Percentiles rank a stretch among this genome's conserved stretches.
These are phyloP conservation scores for Torymus texanus DNA, from an alignment of 2,888 invertebrate genomes.

Conservation along the genomic window DNA sequence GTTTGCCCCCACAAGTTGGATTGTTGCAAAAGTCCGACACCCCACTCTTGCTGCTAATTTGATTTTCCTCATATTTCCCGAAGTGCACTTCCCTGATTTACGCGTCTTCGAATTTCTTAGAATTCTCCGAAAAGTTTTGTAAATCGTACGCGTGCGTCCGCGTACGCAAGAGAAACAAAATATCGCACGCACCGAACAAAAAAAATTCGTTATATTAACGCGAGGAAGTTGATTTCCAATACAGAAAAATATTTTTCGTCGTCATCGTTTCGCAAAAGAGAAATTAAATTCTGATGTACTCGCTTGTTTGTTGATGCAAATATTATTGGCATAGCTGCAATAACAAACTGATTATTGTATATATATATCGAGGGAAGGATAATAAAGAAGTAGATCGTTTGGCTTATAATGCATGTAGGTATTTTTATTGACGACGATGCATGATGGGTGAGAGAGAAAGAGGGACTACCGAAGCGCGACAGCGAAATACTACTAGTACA, in stretches of 20 bases:
- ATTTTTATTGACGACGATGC: slow-evolving; percentile 20
- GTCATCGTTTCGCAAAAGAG: too few relatives aligned
- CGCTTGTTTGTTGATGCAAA: slow-evolving; percentile 36
- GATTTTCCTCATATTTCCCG: not conserved
- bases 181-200: slow-evolving; percentile 14
- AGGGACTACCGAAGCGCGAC: slow-evolving; percentile 5
- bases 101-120: slow-evolving; percentile 39
- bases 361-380: not conserved
- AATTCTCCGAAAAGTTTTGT: slow-evolving; percentile 50
- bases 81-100: slow-evolving; percentile 30
- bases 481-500: slow-evolving; percentile 12
- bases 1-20: not conserved
- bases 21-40: slow-evolving; percentile 34
- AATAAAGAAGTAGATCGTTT: not conserved
- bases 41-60: not conserved
- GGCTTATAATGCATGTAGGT: not conserved
- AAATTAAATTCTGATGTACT: too few relatives aligned
- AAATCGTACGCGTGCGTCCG: slow-evolving; percentile 40
- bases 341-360: not conserved
- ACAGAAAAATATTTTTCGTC: too few relatives aligned
- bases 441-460: not conserved
- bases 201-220: slow-evolving; percentile 36
- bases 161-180: slow-evolving; percentile 16
- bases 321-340: slow-evolving; percentile 16
- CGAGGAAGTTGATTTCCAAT: slow-evolving; percentile 3